Conservation (phyloP, 2,888 invertebrate species). For the Brachyptera putata region DNA sequence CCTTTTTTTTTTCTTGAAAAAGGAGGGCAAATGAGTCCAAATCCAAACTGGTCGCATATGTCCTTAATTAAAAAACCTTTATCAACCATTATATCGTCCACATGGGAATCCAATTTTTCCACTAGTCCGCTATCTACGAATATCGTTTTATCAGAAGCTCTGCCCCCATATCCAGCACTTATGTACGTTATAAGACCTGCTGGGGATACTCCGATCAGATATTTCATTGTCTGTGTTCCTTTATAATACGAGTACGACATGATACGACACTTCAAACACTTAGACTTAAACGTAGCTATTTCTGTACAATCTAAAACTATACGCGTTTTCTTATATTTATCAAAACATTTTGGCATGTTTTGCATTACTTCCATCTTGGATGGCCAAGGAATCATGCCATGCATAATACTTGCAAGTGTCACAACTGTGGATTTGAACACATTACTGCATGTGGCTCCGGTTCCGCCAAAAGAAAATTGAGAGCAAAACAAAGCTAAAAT, state of each 20-base stretch:
- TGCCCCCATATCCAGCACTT: constrained; percentile 2
- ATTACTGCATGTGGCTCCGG: constrained; percentile 2
- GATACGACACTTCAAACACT: constrained; percentile 5
- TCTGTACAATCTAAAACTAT: constrained; percentile 13
- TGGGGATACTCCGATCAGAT: constrained; percentile 1
- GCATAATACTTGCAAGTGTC: background rate
- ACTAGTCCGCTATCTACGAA: background rate
- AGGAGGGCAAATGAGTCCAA: background rate
- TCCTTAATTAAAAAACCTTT: constrained; percentile 6
- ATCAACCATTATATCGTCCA: background rate
- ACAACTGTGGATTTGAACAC: background rate
- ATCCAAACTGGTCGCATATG: background rate
- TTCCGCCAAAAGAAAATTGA: background rate
- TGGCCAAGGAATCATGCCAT: constrained; percentile 1
- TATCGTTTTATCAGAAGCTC: constrained; percentile 10
- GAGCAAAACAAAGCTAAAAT: background rate
- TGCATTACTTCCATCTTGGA: background rate
- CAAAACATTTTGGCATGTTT: constrained; percentile 10
- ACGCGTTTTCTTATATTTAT: background rate
- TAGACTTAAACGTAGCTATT: background rate
- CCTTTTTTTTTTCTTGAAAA: background rate
- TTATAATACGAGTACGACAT: constrained; percentile 7
- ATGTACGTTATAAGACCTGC: constrained; percentile 2
- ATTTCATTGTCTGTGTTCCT: background rate
- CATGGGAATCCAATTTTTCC: background rate